Percentiles rank a stretch among this genome's conserved stretches.
Evolutionary conservation across 2,113 vertebrate species (phyloP).

Genomic region (Leuciscus idus): DNA sequence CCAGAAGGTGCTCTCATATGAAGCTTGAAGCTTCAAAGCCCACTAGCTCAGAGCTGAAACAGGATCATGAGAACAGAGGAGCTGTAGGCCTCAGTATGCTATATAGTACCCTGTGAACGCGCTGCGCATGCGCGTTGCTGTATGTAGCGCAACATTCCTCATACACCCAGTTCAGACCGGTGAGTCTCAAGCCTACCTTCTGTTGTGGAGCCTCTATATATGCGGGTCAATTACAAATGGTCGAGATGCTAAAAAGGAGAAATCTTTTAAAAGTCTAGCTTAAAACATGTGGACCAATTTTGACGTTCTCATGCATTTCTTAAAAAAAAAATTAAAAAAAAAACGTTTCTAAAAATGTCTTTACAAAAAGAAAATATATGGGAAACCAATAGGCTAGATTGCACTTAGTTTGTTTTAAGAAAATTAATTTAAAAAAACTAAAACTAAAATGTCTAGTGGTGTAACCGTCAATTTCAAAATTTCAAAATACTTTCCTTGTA

Average conservation of each 20-base stretch:
- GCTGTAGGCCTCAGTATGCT: conserved; percentile 44
- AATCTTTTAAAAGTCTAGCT: neutral
- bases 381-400: too few species aligned
- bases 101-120: conserved; percentile 33
- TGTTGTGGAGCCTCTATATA: neutral
- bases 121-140: conserved; percentile 52
- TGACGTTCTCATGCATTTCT: neutral
- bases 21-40: conserved; percentile 17
- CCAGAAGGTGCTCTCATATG: neutral
- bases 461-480: neutral
- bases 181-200: neutral
- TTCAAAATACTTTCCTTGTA: neutral
- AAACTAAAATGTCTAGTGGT: neutral
- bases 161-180: conserved; percentile 24
- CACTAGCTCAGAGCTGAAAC: conserved; percentile 25
- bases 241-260: neutral
- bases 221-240: neutral
- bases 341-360: too few species aligned
- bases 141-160: conserved; percentile 36
- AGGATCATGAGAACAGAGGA: conserved; percentile 37
- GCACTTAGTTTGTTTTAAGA: too few species aligned
- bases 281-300: neutral
- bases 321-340: too few species aligned
- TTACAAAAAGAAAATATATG: too few species aligned
- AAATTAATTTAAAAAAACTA: too few species aligned